Evolutionary conservation across 2,113 vertebrate species (phyloP), one percentile per base, ranked within the genome.

Genomic region (Xiphophorus maculatus): DNA sequence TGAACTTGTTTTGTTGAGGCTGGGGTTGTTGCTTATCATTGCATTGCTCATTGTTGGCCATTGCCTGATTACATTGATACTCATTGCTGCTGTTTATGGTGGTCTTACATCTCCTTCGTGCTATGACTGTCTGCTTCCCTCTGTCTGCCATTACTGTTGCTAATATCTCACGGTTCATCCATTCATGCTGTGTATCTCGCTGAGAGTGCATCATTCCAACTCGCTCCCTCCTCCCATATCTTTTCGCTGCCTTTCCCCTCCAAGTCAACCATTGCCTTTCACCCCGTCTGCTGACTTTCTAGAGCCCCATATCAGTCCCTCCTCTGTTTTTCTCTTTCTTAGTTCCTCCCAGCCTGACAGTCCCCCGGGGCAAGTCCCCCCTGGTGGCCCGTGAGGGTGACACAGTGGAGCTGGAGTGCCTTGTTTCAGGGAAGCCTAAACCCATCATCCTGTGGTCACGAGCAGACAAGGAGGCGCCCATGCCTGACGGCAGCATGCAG

Each of bases 371-470:
- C 87, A 98, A 97, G 92, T 98, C 97, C 25, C 97, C 97, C 22
- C 89, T 99, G 96, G 97, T 99, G 84, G 94, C 96, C 15, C 95
- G 97, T 74, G 97, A 99, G 93, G 97, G 97, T 66, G 97, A 98
- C 87, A 99, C 97, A 28, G 95, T 98, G 88, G 97, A 99, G 90
- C 95, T 99, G 87, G 97, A 99, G 89, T 99, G 98, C 95, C 96
- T 98, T 95, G 97, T 99, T 92, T 98, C 98, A 44, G 98, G 98
- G 25, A 99, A 99, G 79, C 98, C 98, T 87, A 99, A 99, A 37
- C 97, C 97, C 76, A 98, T 99, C 93, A 98, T 99, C 80, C 94
- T 99, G 81, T 99, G 98, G 98, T 98, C 97, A 0, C 94, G 98
- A 80, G 96, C 96, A 0, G 98, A 99, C 89, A 98, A 98, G 86